phyloP scores from a whole-genome alignment of 2,888 invertebrate species.

The Cantharis flavilabris region DNA sequence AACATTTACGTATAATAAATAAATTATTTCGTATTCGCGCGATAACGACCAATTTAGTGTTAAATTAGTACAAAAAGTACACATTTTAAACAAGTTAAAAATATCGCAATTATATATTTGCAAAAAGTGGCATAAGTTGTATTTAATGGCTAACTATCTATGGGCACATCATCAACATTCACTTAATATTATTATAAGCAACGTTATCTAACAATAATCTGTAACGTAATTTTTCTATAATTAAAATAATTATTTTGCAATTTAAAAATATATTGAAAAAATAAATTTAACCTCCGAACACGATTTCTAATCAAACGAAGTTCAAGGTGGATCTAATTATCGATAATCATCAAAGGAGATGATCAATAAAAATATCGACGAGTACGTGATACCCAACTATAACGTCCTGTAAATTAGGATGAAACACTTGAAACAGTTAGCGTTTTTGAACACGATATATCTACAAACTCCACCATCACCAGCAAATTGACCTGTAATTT shows the following conservation, averaged over 20 bases:
- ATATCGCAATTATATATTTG: constrained; percentile 2
- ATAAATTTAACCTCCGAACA: constrained; percentile 40
- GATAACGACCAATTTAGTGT: constrained; percentile 1
- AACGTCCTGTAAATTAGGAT: constrained; percentile 23
- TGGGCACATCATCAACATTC: constrained; percentile 14
- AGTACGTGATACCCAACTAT: constrained; percentile 36
- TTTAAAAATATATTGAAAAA: constrained; percentile 34
- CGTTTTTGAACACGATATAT: constrained; percentile 13
- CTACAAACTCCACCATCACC: constrained; percentile 7
- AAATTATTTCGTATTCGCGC: background rate
- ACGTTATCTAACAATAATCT: constrained; percentile 34
- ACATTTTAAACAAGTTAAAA: background rate
- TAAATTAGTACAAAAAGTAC: background rate
- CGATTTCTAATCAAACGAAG: constrained; percentile 44
- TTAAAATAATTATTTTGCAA: constrained; percentile 40
- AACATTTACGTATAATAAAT: background rate
- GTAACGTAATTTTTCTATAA: constrained; percentile 36
- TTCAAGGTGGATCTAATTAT: constrained; percentile 45
- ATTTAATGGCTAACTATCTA: constrained; percentile 12
- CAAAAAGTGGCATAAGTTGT: constrained; percentile 10
- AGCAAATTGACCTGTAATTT: constrained; percentile 24
- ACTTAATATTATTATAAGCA: constrained; percentile 12
- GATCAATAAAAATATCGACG: constrained; percentile 38
- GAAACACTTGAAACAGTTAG: constrained; percentile 14
- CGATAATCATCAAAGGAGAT: constrained; percentile 43